Base-by-base conservation (phyloP, 2,888 invertebrate species). In the Lutraria lutraria region DNA sequence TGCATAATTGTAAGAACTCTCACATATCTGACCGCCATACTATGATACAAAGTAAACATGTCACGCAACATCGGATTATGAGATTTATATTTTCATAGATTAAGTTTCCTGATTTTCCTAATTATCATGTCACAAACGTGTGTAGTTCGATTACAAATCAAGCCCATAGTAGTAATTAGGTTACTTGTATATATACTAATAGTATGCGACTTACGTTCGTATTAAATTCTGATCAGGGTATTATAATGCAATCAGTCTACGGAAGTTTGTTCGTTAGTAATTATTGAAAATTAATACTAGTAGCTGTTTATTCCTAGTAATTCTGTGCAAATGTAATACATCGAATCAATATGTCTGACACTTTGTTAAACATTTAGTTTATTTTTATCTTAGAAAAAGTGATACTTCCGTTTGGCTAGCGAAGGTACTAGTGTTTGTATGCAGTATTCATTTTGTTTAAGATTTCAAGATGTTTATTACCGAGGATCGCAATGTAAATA, bases 321-420 rank as follows among this genome's bases (percentile, higher is more conserved):
- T 68, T 68, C 25, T n/a, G 10, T 25, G 8, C 25, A 68, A 68
- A 68, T 68, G 12, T 25, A 68, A 68, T 68, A 68, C 25, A 25
- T 25, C 25, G 6, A 68, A 68, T 68, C 63, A 68, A 68, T 68
- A 68, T 68, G 63, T 68, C 63, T 68, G 63, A 21, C 63, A 68
- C 63, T 25, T 68, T 25, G 56, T 56, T 25, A 25, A 25, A 60
- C 16, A 8, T n/a, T 68, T 68, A 60, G 4, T 68, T 12, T n/a
- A 25, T 68, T 25, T 68, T 8, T 21, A 12, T 68, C 4, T 6
- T 3, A 68, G 12, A 68, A 68, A 68, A 12, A 68, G 25, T 25
- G n/a, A 68, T 25, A n/a, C 12, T 68, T 68, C 63, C 25, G 12
- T 68, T 68, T 68, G 43, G 43, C 43, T 43, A 43, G 43, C 4